Evolutionary conservation across 2,888 invertebrate genomes (phyloP).

Genomic region (Leptinotarsa rubiginosa): DNA sequence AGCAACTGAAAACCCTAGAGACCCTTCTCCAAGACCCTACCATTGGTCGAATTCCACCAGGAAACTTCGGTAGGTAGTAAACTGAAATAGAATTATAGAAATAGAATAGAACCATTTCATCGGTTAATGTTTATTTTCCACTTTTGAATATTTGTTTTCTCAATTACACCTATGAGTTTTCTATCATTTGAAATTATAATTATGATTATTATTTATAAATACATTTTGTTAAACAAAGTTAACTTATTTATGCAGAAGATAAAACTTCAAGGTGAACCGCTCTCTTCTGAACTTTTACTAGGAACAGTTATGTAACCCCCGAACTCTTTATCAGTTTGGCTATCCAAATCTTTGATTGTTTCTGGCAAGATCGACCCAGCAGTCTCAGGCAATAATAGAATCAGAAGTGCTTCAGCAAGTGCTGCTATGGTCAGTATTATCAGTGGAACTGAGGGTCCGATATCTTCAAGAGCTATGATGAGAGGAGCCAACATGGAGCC

Average conservation of each 20-base stretch:
- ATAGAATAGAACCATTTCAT: too few species aligned
- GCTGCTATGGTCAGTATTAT: slow-evolving; percentile 58
- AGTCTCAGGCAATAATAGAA: slow-evolving; percentile 63
- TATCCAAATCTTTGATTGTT: slow-evolving; percentile 68
- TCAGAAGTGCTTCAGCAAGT: slow-evolving; percentile 56
- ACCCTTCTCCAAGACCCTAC: too few species aligned
- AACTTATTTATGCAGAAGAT: not conserved
- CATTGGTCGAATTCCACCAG: too few species aligned
- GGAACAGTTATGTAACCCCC: not conserved
- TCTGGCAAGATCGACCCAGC: slow-evolving; percentile 67
- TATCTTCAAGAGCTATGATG: slow-evolving; percentile 56
- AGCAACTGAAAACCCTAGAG: too few species aligned
- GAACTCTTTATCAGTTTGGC: not conserved
- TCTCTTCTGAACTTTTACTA: not conserved
- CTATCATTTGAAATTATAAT: too few species aligned
- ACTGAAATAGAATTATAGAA: too few species aligned
- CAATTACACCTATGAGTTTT: too few species aligned
- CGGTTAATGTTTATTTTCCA: too few species aligned
- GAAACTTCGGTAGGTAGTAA: too few species aligned
- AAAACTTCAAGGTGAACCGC: not conserved
- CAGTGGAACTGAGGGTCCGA: slow-evolving; percentile 57
- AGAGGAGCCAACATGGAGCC: slow-evolving; percentile 76
- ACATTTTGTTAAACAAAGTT: not conserved
- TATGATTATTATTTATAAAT: too few species aligned
- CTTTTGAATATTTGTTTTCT: too few species aligned